Base-by-base conservation (phyloP, 2,888 invertebrate species). In the Pandemis heparana region DNA sequence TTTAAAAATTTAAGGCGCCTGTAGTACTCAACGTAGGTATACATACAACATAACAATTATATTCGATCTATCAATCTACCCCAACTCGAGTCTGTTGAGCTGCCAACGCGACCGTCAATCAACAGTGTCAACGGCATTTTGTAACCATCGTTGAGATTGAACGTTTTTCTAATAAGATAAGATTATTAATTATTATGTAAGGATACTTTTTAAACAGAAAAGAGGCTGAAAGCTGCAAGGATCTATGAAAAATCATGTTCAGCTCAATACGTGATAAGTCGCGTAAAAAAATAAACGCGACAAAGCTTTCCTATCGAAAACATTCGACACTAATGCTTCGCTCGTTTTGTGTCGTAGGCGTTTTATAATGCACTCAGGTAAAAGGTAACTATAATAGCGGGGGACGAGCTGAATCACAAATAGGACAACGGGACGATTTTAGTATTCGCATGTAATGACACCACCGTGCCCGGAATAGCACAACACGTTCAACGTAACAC, bases 341-440 rank as follows among this genome's bases (percentile, higher is more conserved):
- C 70, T 53, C 48, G 39, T 59, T 70, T 56, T 43, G 16, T 70
- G 65, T 72, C 74, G 59, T 60, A 23, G 75, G 76, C 71, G 76
- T 77, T 77, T 77, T 77, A 75, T 75, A 77, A 79, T 64, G 41
- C 64, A 79, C 79, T 78, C 79, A 79, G 81, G 79, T 79, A 80
- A 77, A 75, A 72, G 65, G 70, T 51, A 75, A 63, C 66, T 73
- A 75, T 79, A 77, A 78, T 75, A 60, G 78, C 74, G 68, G 74
- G 60, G 75, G 71, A 74, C 77, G 78, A 77, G 75, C 76, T 69
- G 82, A 85, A 85, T 83, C 81, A 75, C 78, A 80, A 81, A 82
- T 79, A 74, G 75, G 61, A 74, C 75, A 78, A 81, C 79, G 79
- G 75, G 64, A 74, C 70, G 43, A 60, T 70, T 80, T 82, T 78